phyloP scores from a whole-genome alignment of 2,113 vertebrate genomes.

The Tor tambroides region DNA sequence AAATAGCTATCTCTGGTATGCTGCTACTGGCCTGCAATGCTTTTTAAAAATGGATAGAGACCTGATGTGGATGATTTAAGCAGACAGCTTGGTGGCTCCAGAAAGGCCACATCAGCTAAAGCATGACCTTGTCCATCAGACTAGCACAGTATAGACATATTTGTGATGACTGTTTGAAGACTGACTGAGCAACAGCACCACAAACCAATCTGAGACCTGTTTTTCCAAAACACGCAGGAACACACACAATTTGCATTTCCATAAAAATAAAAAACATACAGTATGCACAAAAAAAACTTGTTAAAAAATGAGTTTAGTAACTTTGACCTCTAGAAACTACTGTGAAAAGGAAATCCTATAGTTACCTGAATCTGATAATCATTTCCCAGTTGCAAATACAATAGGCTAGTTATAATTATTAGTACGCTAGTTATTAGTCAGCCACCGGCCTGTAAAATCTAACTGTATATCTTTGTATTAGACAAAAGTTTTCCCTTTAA shows the following conservation, averaged over 20 bases:
- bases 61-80: conserved; percentile 65
- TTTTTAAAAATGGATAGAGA: conserved; percentile 69
- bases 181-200: not conserved
- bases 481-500: not conserved
- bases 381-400: not conserved
- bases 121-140: conserved; percentile 12
- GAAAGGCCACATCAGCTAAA: not conserved
- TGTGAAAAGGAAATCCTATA: not conserved
- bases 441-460: not conserved
- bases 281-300: not conserved
- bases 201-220: not conserved
- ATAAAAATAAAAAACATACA: not conserved
- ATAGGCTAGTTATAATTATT: not conserved
- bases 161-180: not conserved
- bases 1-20: conserved; percentile 48
- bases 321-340: not conserved
- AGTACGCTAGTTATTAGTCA: not conserved
- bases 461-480: not conserved
- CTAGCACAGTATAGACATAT: not conserved
- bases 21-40: conserved; percentile 23
- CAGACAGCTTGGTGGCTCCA: conserved; percentile 27
- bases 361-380: too few relatives aligned
- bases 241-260: not conserved
- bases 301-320: not conserved
- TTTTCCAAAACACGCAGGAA: not conserved